Base-by-base conservation (phyloP, 2,888 invertebrate genomes). In the Argyresthia albistria region DNA sequence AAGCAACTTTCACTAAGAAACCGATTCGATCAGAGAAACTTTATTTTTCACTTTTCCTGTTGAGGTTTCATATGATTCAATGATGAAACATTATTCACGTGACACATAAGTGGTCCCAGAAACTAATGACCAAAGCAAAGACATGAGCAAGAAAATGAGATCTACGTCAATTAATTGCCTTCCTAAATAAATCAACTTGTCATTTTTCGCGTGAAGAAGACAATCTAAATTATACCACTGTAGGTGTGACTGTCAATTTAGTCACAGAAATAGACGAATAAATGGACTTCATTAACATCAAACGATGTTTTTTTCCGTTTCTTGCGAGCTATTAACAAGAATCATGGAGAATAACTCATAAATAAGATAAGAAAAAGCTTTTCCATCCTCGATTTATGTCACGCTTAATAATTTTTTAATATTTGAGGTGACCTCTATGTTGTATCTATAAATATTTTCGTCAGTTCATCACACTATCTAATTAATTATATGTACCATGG, bases 301-400 rank as follows among this genome's bases (percentile, higher is more conserved):
- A 81, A 82, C 69, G 74, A 70, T 67, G 70, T 60, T 71, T 71
- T 74, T 25, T 25, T 25, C 25, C 6, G 3, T 25, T 25, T 72
- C 50, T 65, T 63, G 66, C 63, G 61, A 70, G 72, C 76, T 76
- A 79, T 81, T 80, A 80, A 70, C 74, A 67, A 73, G 73, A 69
- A 73, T 76, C 77, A 79, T 73, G 70, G 61, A 67, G 69, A 70
- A 75, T 76, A 76, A 72, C 73, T 76, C 80, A 77, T 83, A 80
- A 83, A 82, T 76, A 75, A 74, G 70, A 80, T 80, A 76, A 64
- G 60, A 66, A 61, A 4, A 51, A 52, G 45, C 39, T 63, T 67
- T 67, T 65, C 71, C 71, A 76, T 80, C 75, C 80, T 76, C 81
- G 76, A 80, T 83, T 78, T 75, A 66, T 68, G 80, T 80, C 78